Evolutionary conservation across 2,113 vertebrate genomes (phyloP).

Genomic region (Porphyrio hochstetteri): DNA sequence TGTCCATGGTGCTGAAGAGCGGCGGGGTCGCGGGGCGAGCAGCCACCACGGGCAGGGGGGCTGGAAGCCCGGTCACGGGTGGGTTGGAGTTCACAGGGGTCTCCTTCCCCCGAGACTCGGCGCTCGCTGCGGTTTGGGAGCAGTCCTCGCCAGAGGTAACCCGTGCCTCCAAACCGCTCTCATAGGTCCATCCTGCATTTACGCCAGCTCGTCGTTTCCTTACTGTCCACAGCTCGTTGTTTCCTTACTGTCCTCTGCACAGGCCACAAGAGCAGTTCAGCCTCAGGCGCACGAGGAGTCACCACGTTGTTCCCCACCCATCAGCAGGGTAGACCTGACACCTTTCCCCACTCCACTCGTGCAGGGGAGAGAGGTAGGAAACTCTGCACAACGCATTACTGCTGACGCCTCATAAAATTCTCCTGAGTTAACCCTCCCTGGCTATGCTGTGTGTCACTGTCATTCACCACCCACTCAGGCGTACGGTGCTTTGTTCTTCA

Average conservation of each 20-base stretch:
- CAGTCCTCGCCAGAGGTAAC: rapidly evolving
- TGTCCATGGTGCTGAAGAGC: neutral
- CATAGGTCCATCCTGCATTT: rapidly evolving
- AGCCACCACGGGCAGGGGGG: neutral
- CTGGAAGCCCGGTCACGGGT: too few species aligned
- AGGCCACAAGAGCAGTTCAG: too few species aligned
- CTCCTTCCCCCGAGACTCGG: rapidly evolving
- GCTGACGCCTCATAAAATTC: neutral
- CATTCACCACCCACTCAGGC: rapidly evolving
- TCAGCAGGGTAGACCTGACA: neutral
- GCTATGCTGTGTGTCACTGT: rapidly evolving
- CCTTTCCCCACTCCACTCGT: rapidly evolving
- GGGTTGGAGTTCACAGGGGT: rapidly evolving
- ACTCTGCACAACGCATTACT: too few species aligned
- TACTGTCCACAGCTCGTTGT: too few species aligned
- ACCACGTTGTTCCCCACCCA: rapidly evolving
- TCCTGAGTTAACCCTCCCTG: neutral
- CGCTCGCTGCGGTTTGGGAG: rapidly evolving
- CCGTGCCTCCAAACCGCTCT: rapidly evolving
- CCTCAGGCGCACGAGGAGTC: rapidly evolving
- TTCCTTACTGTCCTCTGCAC: too few species aligned
- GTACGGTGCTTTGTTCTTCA: rapidly evolving
- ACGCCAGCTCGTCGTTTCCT: too few species aligned
- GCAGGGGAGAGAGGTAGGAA: too few species aligned
- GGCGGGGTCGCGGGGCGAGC: neutral